Conservation (phyloP, 37 sponge, comb jelly and placozoan genomes). For the Mnemiopsis leidyi region DNA sequence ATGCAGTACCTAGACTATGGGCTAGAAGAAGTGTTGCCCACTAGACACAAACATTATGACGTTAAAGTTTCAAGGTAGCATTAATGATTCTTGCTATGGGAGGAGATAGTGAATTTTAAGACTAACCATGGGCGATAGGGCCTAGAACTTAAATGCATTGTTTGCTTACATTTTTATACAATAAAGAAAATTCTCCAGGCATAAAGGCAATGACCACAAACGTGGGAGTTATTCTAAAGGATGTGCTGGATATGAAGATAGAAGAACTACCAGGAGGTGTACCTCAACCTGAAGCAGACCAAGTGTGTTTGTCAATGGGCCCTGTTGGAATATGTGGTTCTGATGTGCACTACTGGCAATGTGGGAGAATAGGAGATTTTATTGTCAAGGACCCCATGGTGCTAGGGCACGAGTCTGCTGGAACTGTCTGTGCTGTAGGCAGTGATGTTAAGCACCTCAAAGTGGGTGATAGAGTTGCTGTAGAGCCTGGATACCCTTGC, state of each 20-base stretch:
- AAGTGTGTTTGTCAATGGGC: conserved; percentile 82
- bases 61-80: too few relatives aligned
- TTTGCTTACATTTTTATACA: too few relatives aligned
- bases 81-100: too few relatives aligned
- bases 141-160: too few relatives aligned
- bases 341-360: conserved; percentile 93
- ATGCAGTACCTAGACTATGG: too few relatives aligned
- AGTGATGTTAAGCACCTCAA: conserved; percentile 82
- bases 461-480: conserved; percentile 89
- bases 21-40: too few relatives aligned
- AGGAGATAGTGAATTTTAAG: too few relatives aligned
- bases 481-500: conserved; percentile 96
- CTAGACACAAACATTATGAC: too few relatives aligned
- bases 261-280: conserved; percentile 2
- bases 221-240: conserved; percentile 4
- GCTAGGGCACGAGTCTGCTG: conserved; percentile 93
- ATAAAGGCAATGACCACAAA: conserved; percentile 35
- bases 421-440: conserved; percentile 76
- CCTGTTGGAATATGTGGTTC: conserved; percentile 97
- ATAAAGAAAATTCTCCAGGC: too few relatives aligned
- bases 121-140: too few relatives aligned
- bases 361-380: conserved; percentile 93
- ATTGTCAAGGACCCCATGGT: conserved; percentile 85
- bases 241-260: conserved; percentile 2
- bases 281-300: conserved; percentile 64